A percentile compares a stretch with the other conserved stretches of the same genome.
phyloP scores from a whole-genome alignment of 2,888 invertebrate genomes.

The Mythimna pallens region DNA sequence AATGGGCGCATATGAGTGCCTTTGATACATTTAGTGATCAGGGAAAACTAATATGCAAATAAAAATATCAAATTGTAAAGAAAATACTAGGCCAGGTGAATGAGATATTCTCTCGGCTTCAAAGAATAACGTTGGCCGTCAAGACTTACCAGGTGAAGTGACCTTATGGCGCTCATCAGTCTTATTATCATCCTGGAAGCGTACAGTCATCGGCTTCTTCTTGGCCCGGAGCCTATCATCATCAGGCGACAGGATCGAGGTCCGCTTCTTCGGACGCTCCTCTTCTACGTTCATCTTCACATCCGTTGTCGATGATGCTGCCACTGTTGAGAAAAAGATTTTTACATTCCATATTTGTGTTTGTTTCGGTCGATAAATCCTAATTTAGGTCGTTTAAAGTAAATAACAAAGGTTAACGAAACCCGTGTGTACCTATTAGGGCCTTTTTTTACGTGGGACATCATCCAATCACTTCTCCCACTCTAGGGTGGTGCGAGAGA shows the following conservation, averaged over 20 bases:
- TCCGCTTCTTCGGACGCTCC: slow-evolving; percentile 85
- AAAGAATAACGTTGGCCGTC: too few species aligned
- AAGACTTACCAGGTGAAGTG: slow-evolving; percentile 83
- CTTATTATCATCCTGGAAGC: slow-evolving; percentile 86
- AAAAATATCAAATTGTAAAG: too few species aligned
- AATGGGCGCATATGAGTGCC: too few species aligned
- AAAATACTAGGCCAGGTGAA: too few species aligned
- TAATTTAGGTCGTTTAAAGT: neutral
- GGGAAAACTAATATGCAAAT: too few species aligned
- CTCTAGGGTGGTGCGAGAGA: too few species aligned
- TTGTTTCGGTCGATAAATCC: neutral
- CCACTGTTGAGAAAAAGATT: slow-evolving; percentile 33
- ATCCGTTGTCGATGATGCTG: slow-evolving; percentile 71
- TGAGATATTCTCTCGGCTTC: too few species aligned
- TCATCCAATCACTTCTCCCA: too few species aligned
- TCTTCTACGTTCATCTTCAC: slow-evolving; percentile 81
- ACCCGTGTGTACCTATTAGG: too few species aligned
- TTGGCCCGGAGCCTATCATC: slow-evolving; percentile 84
- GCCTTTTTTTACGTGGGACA: too few species aligned
- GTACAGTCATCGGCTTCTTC: slow-evolving; percentile 87
- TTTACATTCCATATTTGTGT: neutral
- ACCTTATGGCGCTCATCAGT: slow-evolving; percentile 83
- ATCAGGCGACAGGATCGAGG: slow-evolving; percentile 85
- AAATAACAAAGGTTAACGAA: too few species aligned
- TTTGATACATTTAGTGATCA: too few species aligned